Conservation (phyloP, 2,113 vertebrate species). For the Holacanthus passer region DNA sequence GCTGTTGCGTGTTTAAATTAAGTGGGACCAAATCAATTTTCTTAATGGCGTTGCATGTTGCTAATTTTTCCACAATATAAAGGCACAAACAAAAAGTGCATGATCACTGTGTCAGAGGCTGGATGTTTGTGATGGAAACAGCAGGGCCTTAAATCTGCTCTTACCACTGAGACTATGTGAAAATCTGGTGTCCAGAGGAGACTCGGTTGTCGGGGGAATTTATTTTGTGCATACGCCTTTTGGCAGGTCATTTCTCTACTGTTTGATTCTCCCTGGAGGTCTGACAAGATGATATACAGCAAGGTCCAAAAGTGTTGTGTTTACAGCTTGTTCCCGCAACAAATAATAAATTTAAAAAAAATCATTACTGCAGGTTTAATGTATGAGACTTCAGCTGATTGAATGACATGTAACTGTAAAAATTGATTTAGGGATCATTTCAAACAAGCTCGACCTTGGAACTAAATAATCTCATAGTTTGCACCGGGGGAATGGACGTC, state of each 20-base stretch:
- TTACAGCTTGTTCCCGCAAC: too few relatives aligned
- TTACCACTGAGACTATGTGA: background rate
- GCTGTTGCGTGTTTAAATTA: background rate
- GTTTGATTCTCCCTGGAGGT: background rate
- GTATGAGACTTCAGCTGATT: too few relatives aligned
- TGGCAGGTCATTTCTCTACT: background rate
- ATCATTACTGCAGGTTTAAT: too few relatives aligned
- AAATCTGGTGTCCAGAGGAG: background rate
- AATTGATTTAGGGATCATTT: too few relatives aligned
- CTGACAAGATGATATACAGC: background rate
- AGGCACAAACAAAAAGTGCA: background rate
- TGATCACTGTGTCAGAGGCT: background rate
- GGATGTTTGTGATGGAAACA: background rate
- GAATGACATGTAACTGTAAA: too few relatives aligned
- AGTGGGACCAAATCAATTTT: background rate
- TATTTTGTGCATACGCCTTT: background rate
- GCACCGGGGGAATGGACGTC: too few relatives aligned
- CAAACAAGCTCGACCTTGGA: too few relatives aligned
- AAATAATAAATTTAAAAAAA: too few relatives aligned
- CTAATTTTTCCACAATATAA: background rate
- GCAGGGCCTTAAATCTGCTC: too few relatives aligned
- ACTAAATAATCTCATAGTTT: too few relatives aligned
- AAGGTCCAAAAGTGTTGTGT: too few relatives aligned
- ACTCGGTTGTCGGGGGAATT: background rate
- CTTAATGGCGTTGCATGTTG: background rate